phyloP scores from a whole-genome alignment of 2,888 invertebrate genomes.

The Agrochola lychnidis region DNA sequence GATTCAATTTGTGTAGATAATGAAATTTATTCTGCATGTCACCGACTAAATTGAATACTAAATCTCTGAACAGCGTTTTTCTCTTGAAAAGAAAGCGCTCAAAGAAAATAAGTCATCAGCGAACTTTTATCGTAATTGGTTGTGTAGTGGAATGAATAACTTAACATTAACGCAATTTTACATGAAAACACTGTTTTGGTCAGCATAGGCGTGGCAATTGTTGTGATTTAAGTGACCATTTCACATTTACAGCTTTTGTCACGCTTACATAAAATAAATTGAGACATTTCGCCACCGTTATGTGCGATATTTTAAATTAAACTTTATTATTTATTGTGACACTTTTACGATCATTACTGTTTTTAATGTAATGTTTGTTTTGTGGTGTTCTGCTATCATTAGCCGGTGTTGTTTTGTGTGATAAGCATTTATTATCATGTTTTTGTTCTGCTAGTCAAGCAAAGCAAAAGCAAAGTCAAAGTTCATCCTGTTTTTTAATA shows the following conservation, averaged over 20 bases:
- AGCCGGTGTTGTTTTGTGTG: slow-evolving; percentile 34
- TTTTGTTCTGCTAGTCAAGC: not conserved
- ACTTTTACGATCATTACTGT: slow-evolving; percentile 62
- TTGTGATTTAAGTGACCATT: slow-evolving; percentile 84
- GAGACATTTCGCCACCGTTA: slow-evolving; percentile 81
- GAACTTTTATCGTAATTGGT: slow-evolving; percentile 75
- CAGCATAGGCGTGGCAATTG: slow-evolving; percentile 78
- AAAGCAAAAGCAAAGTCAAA: not conserved
- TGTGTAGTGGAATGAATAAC: slow-evolving; percentile 75
- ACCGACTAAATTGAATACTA: slow-evolving; percentile 56
- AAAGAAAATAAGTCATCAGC: slow-evolving; percentile 54
- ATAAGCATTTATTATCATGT: slow-evolving; percentile 32
- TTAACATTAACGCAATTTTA: slow-evolving; percentile 77
- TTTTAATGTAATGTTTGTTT: slow-evolving; percentile 61
- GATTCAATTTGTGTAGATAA: slow-evolving; percentile 56
- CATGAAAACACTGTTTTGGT: slow-evolving; percentile 81
- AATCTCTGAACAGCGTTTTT: slow-evolving; percentile 42
- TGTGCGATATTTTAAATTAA: slow-evolving; percentile 70
- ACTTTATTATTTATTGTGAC: slow-evolving; percentile 67
- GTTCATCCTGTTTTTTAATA: not conserved
- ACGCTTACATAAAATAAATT: slow-evolving; percentile 84
- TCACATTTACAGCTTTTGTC: slow-evolving; percentile 83
- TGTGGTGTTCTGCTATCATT: slow-evolving; percentile 50
- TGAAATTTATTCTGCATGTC: slow-evolving; percentile 54
- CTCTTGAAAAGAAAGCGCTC: slow-evolving; percentile 34